These are phyloP conservation scores for Polypterus senegalus DNA, from an alignment of 2,113 vertebrate species.

Conservation along the genomic window DNA sequence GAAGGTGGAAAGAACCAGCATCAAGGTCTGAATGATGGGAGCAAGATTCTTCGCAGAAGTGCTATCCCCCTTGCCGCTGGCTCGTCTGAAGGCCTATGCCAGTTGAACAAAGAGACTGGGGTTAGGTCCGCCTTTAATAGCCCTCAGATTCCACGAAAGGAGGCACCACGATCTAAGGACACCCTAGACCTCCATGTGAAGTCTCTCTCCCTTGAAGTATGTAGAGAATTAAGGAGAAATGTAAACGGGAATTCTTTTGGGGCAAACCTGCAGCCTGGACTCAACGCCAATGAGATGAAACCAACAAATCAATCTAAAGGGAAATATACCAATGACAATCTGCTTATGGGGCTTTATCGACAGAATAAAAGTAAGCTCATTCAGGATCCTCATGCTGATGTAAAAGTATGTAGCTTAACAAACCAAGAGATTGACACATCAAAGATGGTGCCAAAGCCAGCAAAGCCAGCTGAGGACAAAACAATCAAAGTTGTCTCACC, in stretches of 20 bases:
- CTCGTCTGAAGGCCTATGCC: conserved; percentile 18
- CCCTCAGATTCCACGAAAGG: conserved; percentile 30
- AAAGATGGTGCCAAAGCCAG: too few relatives aligned
- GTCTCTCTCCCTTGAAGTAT: conserved; percentile 26
- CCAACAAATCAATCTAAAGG: background rate
- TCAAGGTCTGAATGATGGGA: conserved; percentile 21
- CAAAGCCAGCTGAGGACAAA: too few relatives aligned
- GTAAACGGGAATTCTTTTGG: conserved; percentile 49
- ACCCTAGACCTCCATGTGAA: conserved; percentile 28
- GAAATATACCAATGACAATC: too few relatives aligned
- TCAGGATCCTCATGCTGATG: too few relatives aligned
- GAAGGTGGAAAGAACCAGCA: conserved; percentile 19
- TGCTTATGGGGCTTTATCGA: too few relatives aligned
- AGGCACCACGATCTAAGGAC: conserved; percentile 31
- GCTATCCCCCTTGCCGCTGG: conserved; percentile 19
- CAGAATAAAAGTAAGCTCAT: too few relatives aligned
- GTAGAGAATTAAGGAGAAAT: conserved; percentile 32
- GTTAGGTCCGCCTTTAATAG: conserved; percentile 44
- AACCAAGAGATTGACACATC: too few relatives aligned
- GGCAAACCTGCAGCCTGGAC: conserved; percentile 31
- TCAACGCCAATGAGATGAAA: conserved; percentile 26
- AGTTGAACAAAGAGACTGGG: conserved; percentile 21
- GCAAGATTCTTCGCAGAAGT: conserved; percentile 28
- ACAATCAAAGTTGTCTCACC: too few relatives aligned
- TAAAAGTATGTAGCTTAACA: too few relatives aligned